Conservation (phyloP, 2,888 invertebrate species). For the Aphodius granarius region DNA sequence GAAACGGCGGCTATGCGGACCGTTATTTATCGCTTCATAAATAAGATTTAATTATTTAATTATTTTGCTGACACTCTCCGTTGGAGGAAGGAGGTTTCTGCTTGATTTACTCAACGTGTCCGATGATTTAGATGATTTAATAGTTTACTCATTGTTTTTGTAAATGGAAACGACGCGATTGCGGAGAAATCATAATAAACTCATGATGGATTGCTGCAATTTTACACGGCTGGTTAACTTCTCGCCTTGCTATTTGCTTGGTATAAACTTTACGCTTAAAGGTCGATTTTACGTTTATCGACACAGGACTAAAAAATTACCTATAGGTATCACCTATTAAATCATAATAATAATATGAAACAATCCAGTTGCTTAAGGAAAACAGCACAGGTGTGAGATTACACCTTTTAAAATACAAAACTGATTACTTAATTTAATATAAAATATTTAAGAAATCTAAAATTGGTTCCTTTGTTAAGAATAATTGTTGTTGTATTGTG, state of each 20-base stretch:
- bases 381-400: too few relatives aligned
- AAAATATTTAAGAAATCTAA: background rate
- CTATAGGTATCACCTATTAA: background rate
- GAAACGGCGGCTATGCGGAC: background rate
- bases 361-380: too few relatives aligned
- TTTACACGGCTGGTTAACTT: background rate
- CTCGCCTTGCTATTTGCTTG: background rate
- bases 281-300: background rate
- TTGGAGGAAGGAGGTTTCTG: background rate
- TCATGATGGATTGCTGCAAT: background rate
- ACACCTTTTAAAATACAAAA: background rate
- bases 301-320: background rate
- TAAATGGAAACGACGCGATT: background rate
- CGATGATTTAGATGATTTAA: background rate
- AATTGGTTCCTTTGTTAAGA: too few relatives aligned
- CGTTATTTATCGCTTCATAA: background rate
- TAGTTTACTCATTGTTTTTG: background rate
- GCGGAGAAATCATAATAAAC: background rate
- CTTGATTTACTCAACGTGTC: background rate
- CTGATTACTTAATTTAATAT: background rate
- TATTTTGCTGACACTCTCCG: background rate
- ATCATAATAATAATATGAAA: background rate
- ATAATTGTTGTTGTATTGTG: too few relatives aligned
- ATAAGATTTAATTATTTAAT: background rate
- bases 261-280: background rate